phyloP scores from a whole-genome alignment of 2,797 vertebrate species.

The Sebastolobus altivelis region DNA sequence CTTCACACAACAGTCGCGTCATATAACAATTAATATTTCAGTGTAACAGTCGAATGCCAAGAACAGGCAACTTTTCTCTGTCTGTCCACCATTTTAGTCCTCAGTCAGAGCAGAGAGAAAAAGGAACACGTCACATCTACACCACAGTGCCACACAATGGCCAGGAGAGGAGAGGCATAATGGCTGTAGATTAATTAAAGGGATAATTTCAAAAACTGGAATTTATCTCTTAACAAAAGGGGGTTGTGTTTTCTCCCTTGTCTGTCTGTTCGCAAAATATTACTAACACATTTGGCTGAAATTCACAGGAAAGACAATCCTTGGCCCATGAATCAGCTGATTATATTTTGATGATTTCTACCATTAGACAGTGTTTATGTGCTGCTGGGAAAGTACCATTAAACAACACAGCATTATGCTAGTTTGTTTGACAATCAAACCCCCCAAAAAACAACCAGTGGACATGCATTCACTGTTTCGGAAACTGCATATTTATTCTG shows the following conservation, averaged over 20 bases:
- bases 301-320: background rate
- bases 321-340: background rate
- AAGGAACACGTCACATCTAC: conserved; percentile 57
- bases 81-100: conserved; percentile 62
- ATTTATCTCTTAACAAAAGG: background rate
- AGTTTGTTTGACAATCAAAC: background rate
- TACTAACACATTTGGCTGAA: background rate
- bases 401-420: background rate
- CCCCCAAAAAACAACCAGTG: background rate
- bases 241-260: background rate
- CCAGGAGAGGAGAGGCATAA: conserved; percentile 64
- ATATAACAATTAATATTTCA: conserved; percentile 38
- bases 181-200: conserved; percentile 36
- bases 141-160: conserved; percentile 84
- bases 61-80: conserved; percentile 35
- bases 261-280: background rate
- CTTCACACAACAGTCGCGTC: conserved; percentile 17
- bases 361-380: background rate
- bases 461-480: background rate
- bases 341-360: conserved; percentile 10
- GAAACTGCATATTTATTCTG: background rate
- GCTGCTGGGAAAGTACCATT: background rate
- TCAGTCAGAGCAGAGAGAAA: conserved; percentile 43
- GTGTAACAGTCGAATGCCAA: background rate
- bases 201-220: background rate